phyloP scores from a whole-genome alignment of 2,888 invertebrate species.

The Lepidonotus clava region DNA sequence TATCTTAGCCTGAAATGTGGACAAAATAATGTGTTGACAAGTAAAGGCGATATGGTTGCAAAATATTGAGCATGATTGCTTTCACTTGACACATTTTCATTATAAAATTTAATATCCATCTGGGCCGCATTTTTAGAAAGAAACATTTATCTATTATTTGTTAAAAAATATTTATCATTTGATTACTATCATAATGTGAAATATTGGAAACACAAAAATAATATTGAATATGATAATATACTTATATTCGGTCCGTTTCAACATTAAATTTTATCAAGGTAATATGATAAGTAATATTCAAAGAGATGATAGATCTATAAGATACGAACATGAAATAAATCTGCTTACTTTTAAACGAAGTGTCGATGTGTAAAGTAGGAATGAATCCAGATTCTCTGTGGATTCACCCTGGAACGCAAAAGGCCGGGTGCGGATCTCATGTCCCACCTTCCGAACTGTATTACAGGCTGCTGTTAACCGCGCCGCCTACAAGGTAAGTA shows the following conservation, averaged over 20 bases:
- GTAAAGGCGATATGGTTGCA: background rate
- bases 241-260: too few species aligned
- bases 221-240: too few species aligned
- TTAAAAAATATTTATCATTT: background rate
- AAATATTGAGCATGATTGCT: background rate
- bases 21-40: background rate
- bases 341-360: background rate
- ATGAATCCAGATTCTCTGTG: constrained; percentile 78
- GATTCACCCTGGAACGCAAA: constrained; percentile 79
- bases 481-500: constrained; percentile 75
- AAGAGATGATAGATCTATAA: too few species aligned
- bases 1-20: constrained; percentile 59
- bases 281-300: too few species aligned
- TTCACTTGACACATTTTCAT: too few species aligned
- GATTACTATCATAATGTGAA: background rate
- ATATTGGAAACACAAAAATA: too few species aligned
- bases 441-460: constrained; percentile 77
- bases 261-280: too few species aligned
- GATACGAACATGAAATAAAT: too few species aligned
- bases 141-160: background rate
- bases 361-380: constrained; percentile 72
- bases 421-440: constrained; percentile 75
- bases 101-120: too few species aligned
- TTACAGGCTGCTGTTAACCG: constrained; percentile 78
- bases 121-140: background rate